Conservation (phyloP, 2,888 invertebrate species). For the Trilocha varians region DNA sequence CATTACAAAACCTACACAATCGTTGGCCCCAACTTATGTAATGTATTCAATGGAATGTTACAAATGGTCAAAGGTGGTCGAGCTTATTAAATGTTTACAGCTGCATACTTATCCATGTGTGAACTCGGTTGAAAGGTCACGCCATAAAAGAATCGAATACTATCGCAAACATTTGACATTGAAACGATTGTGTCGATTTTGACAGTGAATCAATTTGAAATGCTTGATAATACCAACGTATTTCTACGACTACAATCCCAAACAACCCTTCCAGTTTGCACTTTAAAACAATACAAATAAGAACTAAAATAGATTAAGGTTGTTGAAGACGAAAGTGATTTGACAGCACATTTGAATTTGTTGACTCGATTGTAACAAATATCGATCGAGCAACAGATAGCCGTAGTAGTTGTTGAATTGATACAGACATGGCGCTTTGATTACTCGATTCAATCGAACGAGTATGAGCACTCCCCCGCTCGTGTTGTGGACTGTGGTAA, state of each 20-base stretch:
- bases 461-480: conserved; percentile 41
- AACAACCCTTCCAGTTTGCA: background rate
- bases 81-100: conserved; percentile 23
- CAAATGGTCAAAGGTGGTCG: conserved; percentile 16
- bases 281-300: conserved; percentile 15
- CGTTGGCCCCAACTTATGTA: conserved; percentile 9
- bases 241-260: background rate
- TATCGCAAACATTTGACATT: conserved; percentile 59
- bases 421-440: conserved; percentile 68
- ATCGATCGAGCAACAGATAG: conserved; percentile 63
- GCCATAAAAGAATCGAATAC: conserved; percentile 43
- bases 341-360: conserved; percentile 28
- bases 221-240: conserved; percentile 26
- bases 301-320: conserved; percentile 19
- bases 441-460: conserved; percentile 64
- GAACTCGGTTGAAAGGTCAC: conserved; percentile 41
- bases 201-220: conserved; percentile 64
- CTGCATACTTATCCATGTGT: conserved; percentile 33
- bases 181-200: conserved; percentile 56
- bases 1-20: conserved; percentile 1
- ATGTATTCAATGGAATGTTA: conserved; percentile 15
- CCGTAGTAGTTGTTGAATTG: conserved; percentile 59
- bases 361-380: conserved; percentile 59
- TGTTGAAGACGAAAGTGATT: conserved; percentile 19
- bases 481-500: conserved; percentile 53